These are phyloP conservation scores for Diglossa cyanea DNA, from an alignment of 2,797 vertebrate species.

Conservation along the genomic window DNA sequence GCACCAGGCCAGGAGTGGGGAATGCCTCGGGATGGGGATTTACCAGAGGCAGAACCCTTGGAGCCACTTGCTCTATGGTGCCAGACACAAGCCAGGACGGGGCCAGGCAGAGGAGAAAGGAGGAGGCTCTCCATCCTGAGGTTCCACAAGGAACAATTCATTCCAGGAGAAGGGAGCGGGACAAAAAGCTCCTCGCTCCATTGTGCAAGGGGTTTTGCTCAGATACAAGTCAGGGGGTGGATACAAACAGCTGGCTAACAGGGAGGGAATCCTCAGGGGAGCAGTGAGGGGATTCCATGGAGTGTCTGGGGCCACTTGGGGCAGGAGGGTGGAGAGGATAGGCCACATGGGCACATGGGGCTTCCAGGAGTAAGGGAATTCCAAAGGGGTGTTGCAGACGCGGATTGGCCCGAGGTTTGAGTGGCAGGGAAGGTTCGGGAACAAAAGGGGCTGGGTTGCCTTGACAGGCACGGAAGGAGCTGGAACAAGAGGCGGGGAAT, in stretches of 20 bases:
- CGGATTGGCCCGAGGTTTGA: neutral
- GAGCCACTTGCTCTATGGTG: neutral
- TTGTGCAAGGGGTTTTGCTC: neutral
- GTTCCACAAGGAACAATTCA: neutral
- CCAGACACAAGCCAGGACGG: neutral
- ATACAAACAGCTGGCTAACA: neutral
- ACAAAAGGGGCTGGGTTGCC: neutral
- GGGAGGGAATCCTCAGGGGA: neutral
- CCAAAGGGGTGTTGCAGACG: neutral
- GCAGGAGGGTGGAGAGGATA: neutral
- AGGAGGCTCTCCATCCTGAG: neutral
- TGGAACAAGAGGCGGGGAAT: neutral
- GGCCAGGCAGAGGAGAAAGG: neutral
- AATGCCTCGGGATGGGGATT: neutral
- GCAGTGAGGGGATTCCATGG: neutral
- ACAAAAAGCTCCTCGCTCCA: neutral
- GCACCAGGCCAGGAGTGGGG: neutral
- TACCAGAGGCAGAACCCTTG: neutral
- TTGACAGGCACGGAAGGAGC: neutral
- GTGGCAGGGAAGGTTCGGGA: neutral
- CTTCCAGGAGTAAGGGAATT: neutral
- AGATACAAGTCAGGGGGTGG: neutral
- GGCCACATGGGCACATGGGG: neutral
- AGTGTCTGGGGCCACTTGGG: neutral
- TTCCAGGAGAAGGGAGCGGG: neutral